These are phyloP conservation scores for Siniperca chuatsi DNA, from an alignment of 2,113 vertebrate genomes.

Conservation along the genomic window DNA sequence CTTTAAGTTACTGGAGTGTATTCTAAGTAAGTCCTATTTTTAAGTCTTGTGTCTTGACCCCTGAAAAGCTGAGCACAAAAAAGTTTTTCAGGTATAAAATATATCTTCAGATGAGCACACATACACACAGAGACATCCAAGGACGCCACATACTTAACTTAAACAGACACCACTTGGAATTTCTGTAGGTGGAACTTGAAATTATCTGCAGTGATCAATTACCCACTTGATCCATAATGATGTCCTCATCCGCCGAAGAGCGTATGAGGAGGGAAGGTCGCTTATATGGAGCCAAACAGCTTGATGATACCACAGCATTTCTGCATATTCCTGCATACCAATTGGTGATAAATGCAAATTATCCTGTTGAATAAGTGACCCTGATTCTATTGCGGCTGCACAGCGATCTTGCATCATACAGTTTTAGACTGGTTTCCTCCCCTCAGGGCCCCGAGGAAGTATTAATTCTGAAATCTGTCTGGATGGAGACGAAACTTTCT, in stretches of 20 bases:
- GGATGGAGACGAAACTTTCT: conserved; percentile 43
- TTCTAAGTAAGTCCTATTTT: too few species aligned
- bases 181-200: conserved; percentile 28
- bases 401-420: conserved; percentile 41
- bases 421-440: conserved; percentile 38
- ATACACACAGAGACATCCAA: not conserved
- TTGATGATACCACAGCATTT: not conserved
- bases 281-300: not conserved
- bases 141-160: not conserved
- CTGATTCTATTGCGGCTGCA: conserved; percentile 21
- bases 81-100: not conserved
- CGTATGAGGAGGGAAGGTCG: conserved; percentile 17
- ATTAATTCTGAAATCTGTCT: conserved; percentile 37
- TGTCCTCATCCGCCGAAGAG: conserved; percentile 25
- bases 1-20: too few species aligned
- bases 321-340: conserved; percentile 21
- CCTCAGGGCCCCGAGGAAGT: conserved; percentile 22
- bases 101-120: not conserved
- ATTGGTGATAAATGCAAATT: conserved; percentile 42
- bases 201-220: conserved; percentile 61
- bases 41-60: not conserved
- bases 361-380: conserved; percentile 44
- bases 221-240: conserved; percentile 51
- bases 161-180: not conserved
- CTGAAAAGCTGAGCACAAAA: not conserved